phyloP scores from a whole-genome alignment of 1,140 invertebrate genomes.

The Chironomus striatipennis region DNA sequence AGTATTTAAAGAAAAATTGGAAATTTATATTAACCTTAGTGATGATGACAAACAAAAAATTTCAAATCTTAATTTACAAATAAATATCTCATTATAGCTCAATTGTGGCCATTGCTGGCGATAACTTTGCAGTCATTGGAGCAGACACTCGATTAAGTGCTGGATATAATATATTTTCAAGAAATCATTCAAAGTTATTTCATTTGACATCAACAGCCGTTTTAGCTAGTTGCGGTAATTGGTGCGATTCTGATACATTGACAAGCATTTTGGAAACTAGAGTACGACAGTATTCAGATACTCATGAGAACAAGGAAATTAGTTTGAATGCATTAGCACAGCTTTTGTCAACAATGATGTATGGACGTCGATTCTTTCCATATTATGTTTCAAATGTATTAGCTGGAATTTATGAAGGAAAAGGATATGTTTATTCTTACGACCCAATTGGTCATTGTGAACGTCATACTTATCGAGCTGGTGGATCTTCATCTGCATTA shows the following conservation, averaged over 20 bases:
- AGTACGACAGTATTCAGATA: constrained; percentile 92
- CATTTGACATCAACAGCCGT: constrained; percentile 71
- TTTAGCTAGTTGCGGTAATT: constrained; percentile 85
- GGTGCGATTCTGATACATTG: constrained; percentile 94
- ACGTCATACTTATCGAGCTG: constrained; percentile 65
- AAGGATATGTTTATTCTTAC: constrained; percentile 90
- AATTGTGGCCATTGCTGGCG: constrained; percentile 86
- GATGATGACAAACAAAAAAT: constrained; percentile 25
- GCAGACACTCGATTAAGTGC: constrained; percentile 90
- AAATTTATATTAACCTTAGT: constrained; percentile 19
- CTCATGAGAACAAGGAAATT: constrained; percentile 86
- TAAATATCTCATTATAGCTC: constrained; percentile 49
- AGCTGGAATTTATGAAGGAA: constrained; percentile 82
- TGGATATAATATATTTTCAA: constrained; percentile 82
- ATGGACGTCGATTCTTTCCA: constrained; percentile 96
- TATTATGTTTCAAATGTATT: constrained; percentile 95
- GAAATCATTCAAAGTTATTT: constrained; percentile 80
- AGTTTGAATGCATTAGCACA: constrained; percentile 85
- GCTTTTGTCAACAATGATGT: constrained; percentile 92
- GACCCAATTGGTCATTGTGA: constrained; percentile 96
- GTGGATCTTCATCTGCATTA: constrained; percentile 72
- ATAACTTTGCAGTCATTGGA: constrained; percentile 75
- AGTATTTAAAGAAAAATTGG: constrained; percentile 29
- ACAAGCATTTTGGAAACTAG: constrained; percentile 76
- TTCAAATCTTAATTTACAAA: constrained; percentile 21